These are phyloP conservation scores for Ophion ventricosus DNA, from an alignment of 2,888 invertebrate species.

Conservation along the genomic window DNA sequence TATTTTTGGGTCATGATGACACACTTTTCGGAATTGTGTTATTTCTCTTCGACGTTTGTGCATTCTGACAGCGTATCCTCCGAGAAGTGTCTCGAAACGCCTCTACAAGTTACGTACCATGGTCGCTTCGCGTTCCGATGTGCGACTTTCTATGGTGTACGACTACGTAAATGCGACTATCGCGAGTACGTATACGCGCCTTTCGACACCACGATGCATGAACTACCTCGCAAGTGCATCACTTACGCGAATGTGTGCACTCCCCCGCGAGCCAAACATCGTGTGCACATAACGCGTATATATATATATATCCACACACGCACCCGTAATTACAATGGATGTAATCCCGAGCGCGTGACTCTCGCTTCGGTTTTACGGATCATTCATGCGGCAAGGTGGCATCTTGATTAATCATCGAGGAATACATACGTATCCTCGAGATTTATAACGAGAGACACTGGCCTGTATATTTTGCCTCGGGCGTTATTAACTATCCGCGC, in stretches of 20 bases:
- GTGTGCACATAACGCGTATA: neutral
- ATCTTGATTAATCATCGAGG: conserved; percentile 60
- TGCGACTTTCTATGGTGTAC: too few species aligned
- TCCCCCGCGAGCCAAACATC: neutral
- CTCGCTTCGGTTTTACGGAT: conserved; percentile 38
- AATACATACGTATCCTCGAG: conserved; percentile 41
- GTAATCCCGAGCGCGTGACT: conserved; percentile 60
- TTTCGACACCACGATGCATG: neutral
- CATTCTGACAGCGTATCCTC: neutral
- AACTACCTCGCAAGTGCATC: neutral
- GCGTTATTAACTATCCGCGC: conserved; percentile 12
- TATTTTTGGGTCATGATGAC: neutral
- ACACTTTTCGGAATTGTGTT: neutral
- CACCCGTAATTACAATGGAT: conserved; percentile 52
- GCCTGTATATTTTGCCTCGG: neutral
- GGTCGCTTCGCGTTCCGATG: too few species aligned
- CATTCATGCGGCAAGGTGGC: conserved; percentile 63
- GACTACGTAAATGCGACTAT: neutral
- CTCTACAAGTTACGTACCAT: neutral
- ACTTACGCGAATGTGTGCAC: neutral
- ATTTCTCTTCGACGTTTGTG: neutral
- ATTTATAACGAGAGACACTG: conserved; percentile 40
- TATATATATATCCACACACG: neutral
- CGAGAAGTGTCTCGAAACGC: neutral
- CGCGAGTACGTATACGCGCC: neutral